These are phyloP conservation scores for Drosophila micromelanica DNA, from an alignment of 1,140 invertebrate species.

Conservation along the genomic window DNA sequence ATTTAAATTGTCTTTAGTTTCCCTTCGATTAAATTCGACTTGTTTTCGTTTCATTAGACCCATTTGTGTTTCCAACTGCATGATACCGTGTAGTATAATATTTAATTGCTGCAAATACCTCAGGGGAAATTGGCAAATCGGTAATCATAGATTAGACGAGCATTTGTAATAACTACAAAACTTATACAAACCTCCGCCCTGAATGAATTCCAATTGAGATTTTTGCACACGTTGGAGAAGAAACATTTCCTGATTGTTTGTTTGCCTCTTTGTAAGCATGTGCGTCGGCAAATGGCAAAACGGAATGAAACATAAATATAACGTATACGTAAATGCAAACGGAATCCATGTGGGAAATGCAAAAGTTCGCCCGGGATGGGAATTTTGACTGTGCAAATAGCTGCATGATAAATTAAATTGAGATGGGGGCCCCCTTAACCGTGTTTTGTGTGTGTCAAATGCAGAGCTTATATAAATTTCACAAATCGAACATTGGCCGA, in stretches of 20 bases:
- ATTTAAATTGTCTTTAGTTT: slow-evolving; percentile 54
- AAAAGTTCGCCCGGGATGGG: slow-evolving; percentile 52
- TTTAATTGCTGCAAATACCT: slow-evolving; percentile 71
- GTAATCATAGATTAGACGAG: slow-evolving; percentile 70
- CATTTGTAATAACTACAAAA: slow-evolving; percentile 67
- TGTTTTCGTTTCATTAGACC: slow-evolving; percentile 68
- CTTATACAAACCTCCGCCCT: slow-evolving; percentile 39
- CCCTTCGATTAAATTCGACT: slow-evolving; percentile 54
- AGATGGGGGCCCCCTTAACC: slow-evolving; percentile 34
- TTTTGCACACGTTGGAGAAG: slow-evolving; percentile 32
- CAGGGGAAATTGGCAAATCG: slow-evolving; percentile 50
- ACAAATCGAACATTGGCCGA: slow-evolving; percentile 56
- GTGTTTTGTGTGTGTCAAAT: slow-evolving; percentile 7
- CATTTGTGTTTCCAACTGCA: slow-evolving; percentile 53
- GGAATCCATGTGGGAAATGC: slow-evolving; percentile 67
- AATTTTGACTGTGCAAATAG: slow-evolving; percentile 40
- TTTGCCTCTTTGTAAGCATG: slow-evolving; percentile 36
- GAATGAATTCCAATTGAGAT: slow-evolving; percentile 60
- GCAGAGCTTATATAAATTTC: slow-evolving; percentile 53
- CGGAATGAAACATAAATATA: slow-evolving; percentile 79
- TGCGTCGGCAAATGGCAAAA: slow-evolving; percentile 25
- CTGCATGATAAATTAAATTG: slow-evolving; percentile 74
- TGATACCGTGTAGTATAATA: slow-evolving; percentile 38
- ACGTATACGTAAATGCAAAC: slow-evolving; percentile 60
- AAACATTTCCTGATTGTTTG: slow-evolving; percentile 69